These are phyloP conservation scores for Xenopus tropicalis DNA, from an alignment of 2,113 vertebrate species.

Conservation along the genomic window UCB_Xtro_10.0 CM004448.2:136061001-136061500, in stretches of 20 bases:
- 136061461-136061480: too few relatives aligned
- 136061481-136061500: too few relatives aligned
- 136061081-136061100: too few relatives aligned
- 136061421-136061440: background rate
- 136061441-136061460: background rate
- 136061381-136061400: background rate
- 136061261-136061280: slow-evolving; percentile 19
- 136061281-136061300: slow-evolving; percentile 7
- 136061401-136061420: background rate
- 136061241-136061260: background rate
- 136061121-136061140: too few relatives aligned
- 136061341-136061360: slow-evolving; percentile 28
- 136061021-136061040: too few relatives aligned
- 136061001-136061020: too few relatives aligned
- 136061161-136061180: too few relatives aligned
- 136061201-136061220: background rate
- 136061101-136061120: too few relatives aligned
- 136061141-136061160: too few relatives aligned
- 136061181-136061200: background rate
- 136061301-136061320: slow-evolving; percentile 21
- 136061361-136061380: slow-evolving; percentile 11
- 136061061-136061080: too few relatives aligned
- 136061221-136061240: slow-evolving; percentile 4
- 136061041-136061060: too few relatives aligned
- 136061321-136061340: slow-evolving; percentile 16